Percentiles rank a stretch among this genome's conserved stretches.
These are phyloP conservation scores for Acanthis flammea DNA, from an alignment of 2,797 vertebrate species.

Conservation along the genomic window DNA sequence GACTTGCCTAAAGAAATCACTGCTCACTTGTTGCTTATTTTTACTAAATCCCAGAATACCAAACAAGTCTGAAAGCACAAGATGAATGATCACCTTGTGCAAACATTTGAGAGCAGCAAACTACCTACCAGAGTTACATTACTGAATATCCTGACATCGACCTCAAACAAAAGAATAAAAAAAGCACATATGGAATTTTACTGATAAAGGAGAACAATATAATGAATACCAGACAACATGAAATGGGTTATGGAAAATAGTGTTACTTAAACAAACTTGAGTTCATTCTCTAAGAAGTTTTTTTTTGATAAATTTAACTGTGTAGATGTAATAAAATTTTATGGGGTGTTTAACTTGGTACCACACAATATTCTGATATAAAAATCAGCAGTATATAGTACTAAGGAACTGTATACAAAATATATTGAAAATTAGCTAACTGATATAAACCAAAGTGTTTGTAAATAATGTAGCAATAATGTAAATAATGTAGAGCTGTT, in stretches of 20 bases:
- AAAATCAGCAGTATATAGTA: not conserved
- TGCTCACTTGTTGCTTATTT: constrained; percentile 23
- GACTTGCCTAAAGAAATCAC: not conserved
- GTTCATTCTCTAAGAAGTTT: constrained; percentile 1
- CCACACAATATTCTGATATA: constrained; percentile 26
- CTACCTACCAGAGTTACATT: constrained; percentile 8
- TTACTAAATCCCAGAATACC: not conserved
- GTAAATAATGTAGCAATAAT: not conserved
- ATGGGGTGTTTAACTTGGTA: constrained; percentile 45
- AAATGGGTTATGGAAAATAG: constrained; percentile 39
- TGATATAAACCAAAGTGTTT: not conserved
- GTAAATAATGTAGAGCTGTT: not conserved
- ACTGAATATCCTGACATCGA: constrained; percentile 22
- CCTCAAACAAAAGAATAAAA: constrained; percentile 40
- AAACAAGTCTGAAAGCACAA: constrained; percentile 7
- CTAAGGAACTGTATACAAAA: not conserved
- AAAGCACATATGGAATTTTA: constrained; percentile 33
- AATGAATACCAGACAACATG: constrained; percentile 55
- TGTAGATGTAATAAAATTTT: constrained; percentile 41
- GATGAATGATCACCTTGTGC: not conserved
- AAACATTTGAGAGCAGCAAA: constrained; percentile 2
- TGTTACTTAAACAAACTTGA: constrained; percentile 45
- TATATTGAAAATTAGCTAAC: not conserved
- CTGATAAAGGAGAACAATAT: constrained; percentile 37
- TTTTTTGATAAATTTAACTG: constrained; percentile 28